Conservation (phyloP, 1,140 invertebrate genomes). For the Philotrypesis tridentata region DNA sequence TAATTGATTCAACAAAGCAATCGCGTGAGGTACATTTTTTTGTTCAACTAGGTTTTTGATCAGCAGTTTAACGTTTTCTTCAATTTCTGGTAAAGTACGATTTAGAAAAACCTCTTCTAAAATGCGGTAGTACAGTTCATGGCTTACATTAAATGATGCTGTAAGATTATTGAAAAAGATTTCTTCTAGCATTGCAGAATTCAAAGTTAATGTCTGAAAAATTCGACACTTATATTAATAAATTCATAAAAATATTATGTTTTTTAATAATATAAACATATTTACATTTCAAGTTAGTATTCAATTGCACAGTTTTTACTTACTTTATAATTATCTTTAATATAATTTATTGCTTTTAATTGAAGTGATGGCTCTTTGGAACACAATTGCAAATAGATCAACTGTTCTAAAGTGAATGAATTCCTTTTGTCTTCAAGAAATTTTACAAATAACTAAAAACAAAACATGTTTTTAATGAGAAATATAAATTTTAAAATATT, state of each 20-base stretch:
- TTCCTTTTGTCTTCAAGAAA: conserved; percentile 59
- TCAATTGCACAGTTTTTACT: background rate
- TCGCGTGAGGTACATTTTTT: conserved; percentile 65
- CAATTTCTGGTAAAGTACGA: conserved; percentile 60
- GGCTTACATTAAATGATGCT: conserved; percentile 62
- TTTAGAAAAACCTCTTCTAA: conserved; percentile 67
- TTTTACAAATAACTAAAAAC: conserved; percentile 58
- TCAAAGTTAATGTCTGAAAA: conserved; percentile 59
- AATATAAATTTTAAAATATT: background rate
- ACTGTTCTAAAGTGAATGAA: conserved; percentile 58
- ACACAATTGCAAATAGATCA: conserved; percentile 64
- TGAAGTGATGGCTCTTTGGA: conserved; percentile 59
- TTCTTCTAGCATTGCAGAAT: conserved; percentile 64
- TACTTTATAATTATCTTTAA: conserved; percentile 65
- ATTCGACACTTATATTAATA: too few species aligned
- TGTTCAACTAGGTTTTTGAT: conserved; percentile 64
- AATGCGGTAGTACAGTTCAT: conserved; percentile 66
- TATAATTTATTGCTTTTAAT: conserved; percentile 60
- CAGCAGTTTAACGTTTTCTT: conserved; percentile 62
- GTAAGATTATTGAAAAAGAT: conserved; percentile 69
- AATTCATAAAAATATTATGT: too few species aligned
- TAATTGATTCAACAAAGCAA: conserved; percentile 66
- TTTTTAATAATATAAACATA: background rate
- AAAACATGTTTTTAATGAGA: conserved; percentile 34
- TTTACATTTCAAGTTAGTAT: background rate